Evolutionary conservation across 2,888 invertebrate species (phyloP), one percentile per base, ranked within the genome.

Genomic region (Drosophila emarginata): DNA sequence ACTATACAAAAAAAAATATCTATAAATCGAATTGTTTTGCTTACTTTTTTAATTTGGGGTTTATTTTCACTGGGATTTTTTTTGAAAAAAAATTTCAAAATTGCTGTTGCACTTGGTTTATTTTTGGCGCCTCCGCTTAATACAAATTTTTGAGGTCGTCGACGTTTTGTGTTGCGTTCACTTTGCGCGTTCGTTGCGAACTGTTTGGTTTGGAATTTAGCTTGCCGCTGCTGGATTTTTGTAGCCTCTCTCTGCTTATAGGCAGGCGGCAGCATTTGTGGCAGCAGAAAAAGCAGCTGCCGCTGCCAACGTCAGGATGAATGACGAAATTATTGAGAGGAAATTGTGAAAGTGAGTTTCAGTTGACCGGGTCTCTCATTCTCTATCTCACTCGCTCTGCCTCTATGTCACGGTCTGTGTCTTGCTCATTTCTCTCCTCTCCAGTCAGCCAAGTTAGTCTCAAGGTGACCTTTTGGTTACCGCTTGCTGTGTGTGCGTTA

Each of bases 101-200:
- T 45, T 45, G 18, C 18, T 45, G 21, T 45, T 50, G 40, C 75
- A 72, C 69, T 83, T 80, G 66, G 68, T 75, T 45, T 64, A 53
- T 71, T 59, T 69, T 65, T 61, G 74, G 74, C 73, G 72, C 77
- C 71, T 80, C 69, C 63, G 60, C n/a, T 37, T 37, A 45, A 45
- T 45, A 39, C 14, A 28, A 53, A 32, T 15, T 45, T 12, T 64
- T 77, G 78, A 78, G 79, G 74, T 85, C 74, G 72, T 74, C 72
- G 87, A 80, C 78, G 79, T 86, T 76, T 60, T 60, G 71, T 65
- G 56, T 45, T 21, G 79, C 79, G 76, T 78, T 79, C 85, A 72
- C 75, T 88, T 83, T 81, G 89, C 80, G 78, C 77, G 77, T 72
- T 90, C 75, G 80, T 68, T 77, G 67, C 78, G 82, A 87, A 89